These are phyloP conservation scores for Dione vanillae DNA, from an alignment of 2,888 invertebrate genomes.

Conservation along the genomic window DNA sequence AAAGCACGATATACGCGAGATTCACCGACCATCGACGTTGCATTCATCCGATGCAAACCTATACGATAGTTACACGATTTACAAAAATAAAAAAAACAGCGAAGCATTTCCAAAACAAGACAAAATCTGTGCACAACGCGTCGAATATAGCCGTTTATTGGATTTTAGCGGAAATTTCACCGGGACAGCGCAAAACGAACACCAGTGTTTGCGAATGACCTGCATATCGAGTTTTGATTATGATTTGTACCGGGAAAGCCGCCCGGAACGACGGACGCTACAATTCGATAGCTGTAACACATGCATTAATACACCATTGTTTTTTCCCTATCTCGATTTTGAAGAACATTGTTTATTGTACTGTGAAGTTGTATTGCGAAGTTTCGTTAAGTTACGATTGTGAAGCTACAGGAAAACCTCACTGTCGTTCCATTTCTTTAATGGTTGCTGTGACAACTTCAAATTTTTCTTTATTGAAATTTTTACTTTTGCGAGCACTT, in stretches of 20 bases:
- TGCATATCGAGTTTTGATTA: constrained; percentile 75
- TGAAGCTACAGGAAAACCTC: background rate
- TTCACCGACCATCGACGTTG: constrained; percentile 16
- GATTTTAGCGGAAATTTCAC: constrained; percentile 79
- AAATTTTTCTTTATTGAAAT: too few relatives aligned
- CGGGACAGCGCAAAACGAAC: constrained; percentile 63
- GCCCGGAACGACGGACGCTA: constrained; percentile 35
- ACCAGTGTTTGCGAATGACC: constrained; percentile 71
- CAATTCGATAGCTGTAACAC: constrained; percentile 44
- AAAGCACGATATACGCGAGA: constrained; percentile 16
- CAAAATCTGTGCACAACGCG: constrained; percentile 56
- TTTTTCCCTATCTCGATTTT: constrained; percentile 20
- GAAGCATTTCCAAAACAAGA: constrained; percentile 50
- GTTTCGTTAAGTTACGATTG: background rate
- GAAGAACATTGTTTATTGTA: constrained; percentile 13
- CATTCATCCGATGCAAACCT: constrained; percentile 36
- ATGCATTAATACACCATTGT: constrained; percentile 36
- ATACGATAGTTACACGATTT: constrained; percentile 38
- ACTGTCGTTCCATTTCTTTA: background rate
- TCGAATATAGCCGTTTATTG: constrained; percentile 68
- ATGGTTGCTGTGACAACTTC: background rate
- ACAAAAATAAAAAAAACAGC: constrained; percentile 40
- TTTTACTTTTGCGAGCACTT: too few relatives aligned
- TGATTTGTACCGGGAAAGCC: constrained; percentile 65
- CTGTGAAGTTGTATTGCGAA: constrained; percentile 4